Conservation (phyloP, 1,140 invertebrate genomes). For the Xylocopa sonorina region DNA sequence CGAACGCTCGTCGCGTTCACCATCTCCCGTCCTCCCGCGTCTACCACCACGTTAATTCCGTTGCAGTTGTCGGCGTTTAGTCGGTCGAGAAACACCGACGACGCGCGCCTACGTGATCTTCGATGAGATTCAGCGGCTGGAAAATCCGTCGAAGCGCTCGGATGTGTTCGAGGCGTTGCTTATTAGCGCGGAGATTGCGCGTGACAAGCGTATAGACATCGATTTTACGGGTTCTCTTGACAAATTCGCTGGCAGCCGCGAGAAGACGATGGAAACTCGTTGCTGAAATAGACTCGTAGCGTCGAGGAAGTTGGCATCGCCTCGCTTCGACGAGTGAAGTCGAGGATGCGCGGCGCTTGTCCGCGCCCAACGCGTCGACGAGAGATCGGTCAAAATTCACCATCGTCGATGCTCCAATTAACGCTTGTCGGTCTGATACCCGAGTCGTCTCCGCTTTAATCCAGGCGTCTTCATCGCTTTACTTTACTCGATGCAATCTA, state of each 20-base stretch:
- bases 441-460: constrained; percentile 15
- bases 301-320: constrained; percentile 51
- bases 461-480: not conserved
- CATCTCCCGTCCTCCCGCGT: constrained; percentile 17
- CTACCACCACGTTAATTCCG: constrained; percentile 31
- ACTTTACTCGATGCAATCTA: too few relatives aligned
- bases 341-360: constrained; percentile 16
- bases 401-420: constrained; percentile 45
- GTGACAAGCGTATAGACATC: not conserved
- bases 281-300: constrained; percentile 29
- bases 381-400: constrained; percentile 28
- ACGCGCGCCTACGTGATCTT: too few relatives aligned
- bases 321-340: constrained; percentile 7
- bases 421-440: constrained; percentile 40
- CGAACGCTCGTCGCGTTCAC: not conserved
- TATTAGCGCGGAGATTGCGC: not conserved
- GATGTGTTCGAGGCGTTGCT: not conserved
- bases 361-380: constrained; percentile 14
- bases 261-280: not conserved
- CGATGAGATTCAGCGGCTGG: not conserved
- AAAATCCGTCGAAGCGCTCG: too few relatives aligned
- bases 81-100: not conserved
- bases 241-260: not conserved
- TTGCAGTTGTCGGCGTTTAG: not conserved
- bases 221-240: not conserved